Base-by-base conservation (phyloP, 2,797 vertebrate species). In the Ctenochaetus hawaiiensis region DNA sequence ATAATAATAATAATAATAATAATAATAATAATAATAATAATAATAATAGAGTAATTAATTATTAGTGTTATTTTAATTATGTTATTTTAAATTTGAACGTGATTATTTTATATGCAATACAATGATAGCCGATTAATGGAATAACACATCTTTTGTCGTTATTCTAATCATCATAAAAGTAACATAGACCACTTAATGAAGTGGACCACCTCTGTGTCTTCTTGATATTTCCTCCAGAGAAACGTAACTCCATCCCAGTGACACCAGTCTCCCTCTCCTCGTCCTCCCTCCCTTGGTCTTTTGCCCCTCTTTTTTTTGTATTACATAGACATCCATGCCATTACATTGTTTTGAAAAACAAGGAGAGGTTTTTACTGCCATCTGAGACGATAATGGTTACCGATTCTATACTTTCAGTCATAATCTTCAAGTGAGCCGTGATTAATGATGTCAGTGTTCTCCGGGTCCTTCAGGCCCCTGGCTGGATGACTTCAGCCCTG, bases 401-500 rank as follows among this genome's bases (percentile, higher is more conserved):
- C 93, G 94, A 95, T 95, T 94, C 94, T 93, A 88, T 94, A 95
- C 93, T 95, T 96, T 94, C 93, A 94, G 95, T 96, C 96, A 96
- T 95, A 95, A 96, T 96, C 94, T 97, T 96, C 95, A 96, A 96
- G 96, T 96, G 96, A 96, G 87, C 90, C 84, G 89, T 96, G 95
- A 97, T 97, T 95, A 97, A 97, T 96, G 96, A 93, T 91, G 90
- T 89, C 91, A 89, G 92, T 81, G 94, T 89, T 91, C 77, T 34
- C 41, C 26, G 69, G 88, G 75, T 86, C 87, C 84, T 89, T 87
- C 83, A 86, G 89, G 88, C 85, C 94, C 84, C 92, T 87, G 90
- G 88, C 92, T 93, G 92, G 90, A 92, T 94, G 94, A 93, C 94
- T 93, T 76, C 92, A 90, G 80, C 88, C 83, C 83, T 86, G 87